Evolutionary conservation across 2,888 invertebrate species (phyloP), one percentile per base, ranked within the genome.

Genomic region (Tridacna gigas): DNA sequence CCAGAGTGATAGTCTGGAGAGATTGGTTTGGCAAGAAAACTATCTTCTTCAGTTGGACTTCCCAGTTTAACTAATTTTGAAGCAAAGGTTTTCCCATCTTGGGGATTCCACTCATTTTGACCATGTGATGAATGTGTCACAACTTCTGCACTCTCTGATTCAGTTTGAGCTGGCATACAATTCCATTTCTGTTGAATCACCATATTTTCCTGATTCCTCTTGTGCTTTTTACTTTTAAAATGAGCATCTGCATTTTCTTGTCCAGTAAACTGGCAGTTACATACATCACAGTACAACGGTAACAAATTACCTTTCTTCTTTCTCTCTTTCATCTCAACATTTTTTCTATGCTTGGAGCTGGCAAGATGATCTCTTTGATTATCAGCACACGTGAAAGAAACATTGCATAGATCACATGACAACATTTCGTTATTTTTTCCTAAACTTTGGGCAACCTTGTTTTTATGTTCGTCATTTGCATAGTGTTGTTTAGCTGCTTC

Each of bases 401-500:
- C 80, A 25, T 77, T 63, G 71, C 85, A 85, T 26, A 82, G 5
- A 26, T 76, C 56, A 65, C 80, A 77, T 18, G 45, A 63, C 18
- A 77, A 56, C n/a, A n/a, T 25, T 15, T n/a, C 48, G 25, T 22
- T 11, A 51, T 71, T 71, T 5, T 20, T 18, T 20, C 22, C n/a
- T 25, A 37, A 25, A 69, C 20, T 22, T 47, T 13, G 18, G 3
- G 25, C 15, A 37, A 37, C 3, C 90, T 91, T 45, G 25, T 37
- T 67, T 28, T 67, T 67, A 13, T 67, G 67, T 37, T 67, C 13
- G 15, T 81, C 88, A 51, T 90, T 88, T 0, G 71, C 73, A 56
- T 84, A 90, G 74, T 92, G 92, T 67, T 91, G 90, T 22, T 75
- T 69, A 12, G 90, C 90, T 83, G 87, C 87, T 56, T 87, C 90